Conservation (phyloP, 2,797 vertebrate genomes). For the Artibeus lituratus region DNA sequence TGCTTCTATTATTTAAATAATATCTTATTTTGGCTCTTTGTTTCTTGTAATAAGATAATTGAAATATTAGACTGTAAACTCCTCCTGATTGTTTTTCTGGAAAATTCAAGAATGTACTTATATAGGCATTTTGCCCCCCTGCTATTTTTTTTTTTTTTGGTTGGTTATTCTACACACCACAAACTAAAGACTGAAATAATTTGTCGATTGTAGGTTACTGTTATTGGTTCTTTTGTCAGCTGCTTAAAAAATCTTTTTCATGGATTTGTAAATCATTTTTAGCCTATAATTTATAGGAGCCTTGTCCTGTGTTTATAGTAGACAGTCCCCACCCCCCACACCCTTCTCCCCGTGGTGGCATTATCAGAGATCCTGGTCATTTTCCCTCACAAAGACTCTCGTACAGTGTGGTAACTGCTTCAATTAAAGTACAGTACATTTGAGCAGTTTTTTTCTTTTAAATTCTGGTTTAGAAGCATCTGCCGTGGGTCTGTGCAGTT, state of each 20-base stretch:
- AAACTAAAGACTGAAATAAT: conserved; percentile 61
- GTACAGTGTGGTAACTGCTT: conserved; percentile 44
- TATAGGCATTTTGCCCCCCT: conserved; percentile 23
- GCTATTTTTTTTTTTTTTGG: conserved; percentile 44
- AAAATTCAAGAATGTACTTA: conserved; percentile 52
- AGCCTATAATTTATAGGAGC: conserved; percentile 61
- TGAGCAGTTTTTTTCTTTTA: not conserved
- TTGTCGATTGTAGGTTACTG: conserved; percentile 19
- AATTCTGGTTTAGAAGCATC: conserved; percentile 3
- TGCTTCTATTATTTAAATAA: conserved; percentile 61
- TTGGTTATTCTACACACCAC: conserved; percentile 73
- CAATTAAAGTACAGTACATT: not conserved
- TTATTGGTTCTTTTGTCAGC: conserved; percentile 47
- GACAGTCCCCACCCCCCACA: not conserved
- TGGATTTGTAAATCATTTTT: conserved; percentile 57
- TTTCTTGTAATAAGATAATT: conserved; percentile 72
- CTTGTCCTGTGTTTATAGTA: conserved; percentile 45
- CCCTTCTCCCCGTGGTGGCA: conserved; percentile 26
- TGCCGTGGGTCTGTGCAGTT: conserved; percentile 59
- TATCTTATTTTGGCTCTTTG: conserved; percentile 73
- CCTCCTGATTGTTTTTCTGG: conserved; percentile 60
- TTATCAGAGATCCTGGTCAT: conserved; percentile 63
- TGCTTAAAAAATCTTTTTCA: conserved; percentile 32
- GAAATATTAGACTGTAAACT: conserved; percentile 52
- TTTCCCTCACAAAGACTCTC: conserved; percentile 33